Conservation (phyloP, 2,888 invertebrate genomes). For the Lasiommata megera region DNA sequence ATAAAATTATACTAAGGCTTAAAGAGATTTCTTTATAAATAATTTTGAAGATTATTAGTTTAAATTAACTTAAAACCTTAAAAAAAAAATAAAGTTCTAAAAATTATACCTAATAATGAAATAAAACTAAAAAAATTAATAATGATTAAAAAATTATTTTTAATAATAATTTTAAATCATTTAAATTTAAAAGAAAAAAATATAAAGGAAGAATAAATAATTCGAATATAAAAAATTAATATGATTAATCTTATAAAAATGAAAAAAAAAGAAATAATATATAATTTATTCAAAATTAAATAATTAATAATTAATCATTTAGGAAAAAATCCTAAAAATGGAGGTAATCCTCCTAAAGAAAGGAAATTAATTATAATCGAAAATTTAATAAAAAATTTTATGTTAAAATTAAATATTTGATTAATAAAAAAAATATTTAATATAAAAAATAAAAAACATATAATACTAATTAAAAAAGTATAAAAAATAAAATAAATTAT, state of each 20-base stretch:
- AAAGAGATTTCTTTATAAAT: slow-evolving; percentile 78
- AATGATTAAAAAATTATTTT: too few species aligned
- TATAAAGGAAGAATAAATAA: slow-evolving; percentile 55
- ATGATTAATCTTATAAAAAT: slow-evolving; percentile 77
- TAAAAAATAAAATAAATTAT: slow-evolving; percentile 70
- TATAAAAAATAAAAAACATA: slow-evolving; percentile 69
- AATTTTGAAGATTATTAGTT: slow-evolving; percentile 85
- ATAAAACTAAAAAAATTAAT: too few species aligned
- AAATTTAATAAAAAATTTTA: slow-evolving; percentile 70
- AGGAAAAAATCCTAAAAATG: slow-evolving; percentile 83
- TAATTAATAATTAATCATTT: slow-evolving; percentile 82
- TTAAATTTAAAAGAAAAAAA: slow-evolving; percentile 72
- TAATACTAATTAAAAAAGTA: slow-evolving; percentile 62
- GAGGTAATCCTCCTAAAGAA: slow-evolving; percentile 81
- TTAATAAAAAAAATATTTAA: slow-evolving; percentile 74
- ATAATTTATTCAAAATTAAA: slow-evolving; percentile 65
- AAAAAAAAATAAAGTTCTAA: too few species aligned
- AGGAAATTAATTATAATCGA: slow-evolving; percentile 75
- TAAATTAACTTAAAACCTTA: too few species aligned
- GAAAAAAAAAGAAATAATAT: slow-evolving; percentile 66
- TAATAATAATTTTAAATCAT: slow-evolving; percentile 61
- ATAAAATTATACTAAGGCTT: slow-evolving; percentile 76
- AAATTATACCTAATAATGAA: too few species aligned
- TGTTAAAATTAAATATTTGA: slow-evolving; percentile 70
- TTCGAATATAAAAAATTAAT: slow-evolving; percentile 39